Evolutionary conservation across 2,797 vertebrate species (phyloP).

Genomic region (Crotalus adamanteus): DNA sequence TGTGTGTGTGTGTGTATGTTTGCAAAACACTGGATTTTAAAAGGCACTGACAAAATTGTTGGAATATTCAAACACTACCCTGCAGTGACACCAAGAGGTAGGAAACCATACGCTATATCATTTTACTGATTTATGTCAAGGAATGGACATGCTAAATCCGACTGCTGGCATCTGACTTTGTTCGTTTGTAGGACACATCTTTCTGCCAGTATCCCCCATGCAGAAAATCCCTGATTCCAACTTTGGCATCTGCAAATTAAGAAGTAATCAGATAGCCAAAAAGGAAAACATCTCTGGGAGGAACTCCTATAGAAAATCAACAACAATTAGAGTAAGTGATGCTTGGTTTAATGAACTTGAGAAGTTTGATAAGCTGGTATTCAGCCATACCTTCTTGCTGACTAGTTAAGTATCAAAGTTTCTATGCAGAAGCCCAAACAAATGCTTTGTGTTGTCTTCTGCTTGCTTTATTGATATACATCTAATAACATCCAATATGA

Average conservation of each 20-base stretch:
- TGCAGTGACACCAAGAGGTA: slow-evolving; percentile 36
- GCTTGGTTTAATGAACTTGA: not conserved
- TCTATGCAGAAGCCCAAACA: not conserved
- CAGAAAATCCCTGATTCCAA: not conserved
- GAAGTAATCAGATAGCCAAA: not conserved
- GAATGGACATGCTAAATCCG: not conserved
- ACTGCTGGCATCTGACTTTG: not conserved
- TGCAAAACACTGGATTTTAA: not conserved
- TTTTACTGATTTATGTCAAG: not conserved
- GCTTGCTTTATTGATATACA: not conserved
- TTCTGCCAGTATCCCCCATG: not conserved
- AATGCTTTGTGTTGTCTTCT: not conserved
- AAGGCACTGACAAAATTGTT: not conserved
- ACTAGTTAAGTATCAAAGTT: not conserved
- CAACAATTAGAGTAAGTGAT: not conserved
- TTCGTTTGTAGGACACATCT: not conserved
- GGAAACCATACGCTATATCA: not conserved
- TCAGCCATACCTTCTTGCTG: not conserved
- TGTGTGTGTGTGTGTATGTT: not conserved
- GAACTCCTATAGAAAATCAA: not conserved
- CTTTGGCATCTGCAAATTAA: not conserved
- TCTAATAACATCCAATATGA: not conserved
- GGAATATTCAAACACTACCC: slow-evolving; percentile 16
- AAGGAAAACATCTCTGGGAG: too few relatives aligned
- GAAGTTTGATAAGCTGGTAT: not conserved